phyloP scores from a whole-genome alignment of 2,888 invertebrate species.

The Lasioglossum zephyrum region DNA sequence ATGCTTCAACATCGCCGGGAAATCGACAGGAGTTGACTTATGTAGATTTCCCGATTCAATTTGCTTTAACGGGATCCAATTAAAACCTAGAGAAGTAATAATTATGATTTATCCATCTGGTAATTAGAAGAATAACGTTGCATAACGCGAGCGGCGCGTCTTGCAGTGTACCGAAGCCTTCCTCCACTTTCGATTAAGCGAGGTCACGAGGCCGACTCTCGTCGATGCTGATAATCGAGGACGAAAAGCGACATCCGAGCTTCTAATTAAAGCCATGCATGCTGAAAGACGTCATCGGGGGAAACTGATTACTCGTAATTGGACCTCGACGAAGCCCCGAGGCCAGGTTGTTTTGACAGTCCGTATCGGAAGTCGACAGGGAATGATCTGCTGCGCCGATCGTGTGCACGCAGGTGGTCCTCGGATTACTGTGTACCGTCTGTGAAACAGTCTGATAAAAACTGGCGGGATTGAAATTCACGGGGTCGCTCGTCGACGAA shows the following conservation, averaged over 20 bases:
- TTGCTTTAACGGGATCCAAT: background rate
- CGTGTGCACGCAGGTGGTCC: constrained; percentile 60
- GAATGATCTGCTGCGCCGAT: constrained; percentile 48
- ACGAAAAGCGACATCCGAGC: constrained; percentile 59
- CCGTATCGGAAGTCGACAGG: constrained; percentile 67
- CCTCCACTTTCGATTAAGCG: constrained; percentile 15
- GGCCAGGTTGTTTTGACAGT: constrained; percentile 56
- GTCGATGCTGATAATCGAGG: constrained; percentile 22
- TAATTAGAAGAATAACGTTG: constrained; percentile 4
- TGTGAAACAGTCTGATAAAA: constrained; percentile 39
- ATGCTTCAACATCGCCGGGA: background rate
- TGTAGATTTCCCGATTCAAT: background rate
- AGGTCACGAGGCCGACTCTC: constrained; percentile 19
- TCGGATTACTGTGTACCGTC: constrained; percentile 52
- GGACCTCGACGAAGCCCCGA: constrained; percentile 48
- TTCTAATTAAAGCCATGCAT: constrained; percentile 75
- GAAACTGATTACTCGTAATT: constrained; percentile 76
- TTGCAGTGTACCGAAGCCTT: background rate
- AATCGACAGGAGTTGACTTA: background rate
- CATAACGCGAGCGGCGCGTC: background rate
- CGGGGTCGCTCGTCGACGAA: constrained; percentile 19
- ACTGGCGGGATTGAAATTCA: constrained; percentile 35
- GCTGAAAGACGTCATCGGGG: constrained; percentile 76
- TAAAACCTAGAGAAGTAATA: background rate
- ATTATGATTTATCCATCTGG: background rate